Percentiles rank a stretch among this genome's conserved stretches.
These are phyloP conservation scores for Schizopygopsis pylzovi DNA, from an alignment of 2,797 vertebrate genomes.

Conservation along the genomic window DNA sequence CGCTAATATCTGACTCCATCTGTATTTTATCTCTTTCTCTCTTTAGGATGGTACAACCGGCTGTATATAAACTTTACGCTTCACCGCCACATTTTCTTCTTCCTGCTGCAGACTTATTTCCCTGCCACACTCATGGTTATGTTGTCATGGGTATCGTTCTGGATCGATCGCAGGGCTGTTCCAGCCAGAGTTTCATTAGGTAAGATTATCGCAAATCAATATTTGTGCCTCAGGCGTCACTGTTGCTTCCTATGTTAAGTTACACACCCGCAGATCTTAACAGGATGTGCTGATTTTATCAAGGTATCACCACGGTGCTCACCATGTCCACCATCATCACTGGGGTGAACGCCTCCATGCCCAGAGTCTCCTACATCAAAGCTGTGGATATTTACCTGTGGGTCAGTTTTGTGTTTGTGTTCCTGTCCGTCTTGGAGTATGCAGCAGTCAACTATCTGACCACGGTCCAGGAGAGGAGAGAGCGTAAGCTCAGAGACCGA, in stretches of 20 bases:
- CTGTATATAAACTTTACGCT: conserved; percentile 96
- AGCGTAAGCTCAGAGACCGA: conserved; percentile 79
- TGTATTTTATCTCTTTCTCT: conserved; percentile 29
- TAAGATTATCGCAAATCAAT: conserved; percentile 69
- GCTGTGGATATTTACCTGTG: conserved; percentile 85
- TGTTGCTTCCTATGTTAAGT: conserved; percentile 31
- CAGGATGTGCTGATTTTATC: conserved; percentile 31
- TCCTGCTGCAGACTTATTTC: conserved; percentile 96
- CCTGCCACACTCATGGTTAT: conserved; percentile 95
- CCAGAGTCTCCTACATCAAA: conserved; percentile 83
- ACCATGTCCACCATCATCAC: conserved; percentile 87
- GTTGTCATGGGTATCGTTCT: conserved; percentile 97
- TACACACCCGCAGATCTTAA: conserved; percentile 25
- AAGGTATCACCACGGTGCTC: conserved; percentile 84
- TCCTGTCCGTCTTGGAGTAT: conserved; percentile 82
- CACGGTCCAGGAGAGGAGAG: conserved; percentile 85
- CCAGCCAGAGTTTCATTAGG: conserved; percentile 94
- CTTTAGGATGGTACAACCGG: conserved; percentile 95
- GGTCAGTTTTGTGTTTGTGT: conserved; percentile 85
- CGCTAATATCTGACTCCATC: not conserved
- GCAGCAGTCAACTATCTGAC: conserved; percentile 88
- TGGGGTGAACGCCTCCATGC: conserved; percentile 83
- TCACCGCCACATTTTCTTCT: conserved; percentile 95
- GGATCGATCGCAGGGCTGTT: conserved; percentile 94
- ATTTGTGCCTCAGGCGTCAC: not conserved